Evolutionary conservation across 2,797 vertebrate genomes (phyloP).

Genomic region (Hypotaenidia okinawae): DNA sequence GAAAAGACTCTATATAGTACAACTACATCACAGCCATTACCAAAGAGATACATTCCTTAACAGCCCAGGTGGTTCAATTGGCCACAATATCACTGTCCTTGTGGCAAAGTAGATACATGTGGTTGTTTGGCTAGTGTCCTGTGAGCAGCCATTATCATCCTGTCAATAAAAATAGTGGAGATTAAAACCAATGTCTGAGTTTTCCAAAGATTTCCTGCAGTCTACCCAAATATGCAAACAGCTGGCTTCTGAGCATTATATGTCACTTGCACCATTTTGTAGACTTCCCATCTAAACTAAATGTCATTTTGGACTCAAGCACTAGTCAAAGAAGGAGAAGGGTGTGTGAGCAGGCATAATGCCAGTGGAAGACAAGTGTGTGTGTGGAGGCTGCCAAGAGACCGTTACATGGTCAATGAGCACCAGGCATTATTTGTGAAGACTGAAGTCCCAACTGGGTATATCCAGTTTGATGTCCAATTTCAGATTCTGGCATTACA

Average conservation of each 20-base stretch:
- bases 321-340: background rate
- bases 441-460: background rate
- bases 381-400: background rate
- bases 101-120: background rate
- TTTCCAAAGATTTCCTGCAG: constrained; percentile 43
- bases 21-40: background rate
- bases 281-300: background rate
- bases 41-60: background rate
- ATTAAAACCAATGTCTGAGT: constrained; percentile 57
- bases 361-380: background rate
- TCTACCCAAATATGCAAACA: constrained; percentile 44
- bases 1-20: background rate
- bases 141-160: constrained; percentile 37
- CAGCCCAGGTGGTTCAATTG: background rate
- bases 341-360: background rate
- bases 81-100: background rate
- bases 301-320: background rate
- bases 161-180: constrained; percentile 54
- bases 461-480: background rate
- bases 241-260: constrained; percentile 42
- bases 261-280: constrained; percentile 35
- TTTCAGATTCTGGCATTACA: background rate
- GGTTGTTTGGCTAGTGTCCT: constrained; percentile 27
- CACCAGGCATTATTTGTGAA: background rate
- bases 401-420: background rate